phyloP scores from a whole-genome alignment of 1,140 invertebrate species.

The Leptinotarsa defecta region DNA sequence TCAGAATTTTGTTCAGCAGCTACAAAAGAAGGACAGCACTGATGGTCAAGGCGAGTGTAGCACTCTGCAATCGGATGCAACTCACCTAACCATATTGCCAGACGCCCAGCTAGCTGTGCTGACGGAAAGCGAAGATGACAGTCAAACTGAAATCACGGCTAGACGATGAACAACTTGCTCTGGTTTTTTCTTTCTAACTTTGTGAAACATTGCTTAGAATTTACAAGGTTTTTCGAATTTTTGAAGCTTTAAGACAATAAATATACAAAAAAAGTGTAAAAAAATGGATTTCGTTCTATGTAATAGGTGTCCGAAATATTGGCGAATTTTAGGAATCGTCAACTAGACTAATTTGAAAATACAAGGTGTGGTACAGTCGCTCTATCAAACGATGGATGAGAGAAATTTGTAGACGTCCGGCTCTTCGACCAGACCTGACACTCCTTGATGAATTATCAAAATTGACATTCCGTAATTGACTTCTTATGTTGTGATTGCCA shows the following conservation, averaged over 20 bases:
- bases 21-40: conserved; percentile 70
- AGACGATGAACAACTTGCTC: conserved; percentile 35
- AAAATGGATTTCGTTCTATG: conserved; percentile 15
- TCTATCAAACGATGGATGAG: background rate
- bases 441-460: conserved; percentile 7
- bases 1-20: conserved; percentile 79
- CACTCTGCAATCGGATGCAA: conserved; percentile 74
- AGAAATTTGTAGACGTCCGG: background rate
- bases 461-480: conserved; percentile 1
- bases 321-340: background rate
- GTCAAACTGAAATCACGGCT: conserved; percentile 44
- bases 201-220: background rate
- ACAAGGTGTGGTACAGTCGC: background rate
- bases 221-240: conserved; percentile 11
- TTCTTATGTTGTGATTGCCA: background rate
- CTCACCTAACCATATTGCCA: conserved; percentile 69
- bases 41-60: conserved; percentile 67
- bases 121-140: conserved; percentile 59
- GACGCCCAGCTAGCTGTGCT: conserved; percentile 58
- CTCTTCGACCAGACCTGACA: background rate
- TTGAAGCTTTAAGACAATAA: conserved; percentile 29
- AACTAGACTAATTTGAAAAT: conserved; percentile 8
- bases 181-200: conserved; percentile 1
- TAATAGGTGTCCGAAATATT: conserved; percentile 19
- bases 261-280: conserved; percentile 8